phyloP scores from a whole-genome alignment of 53 echinoderm and acorn worm genomes.

The Patiria pectinifera region DNA sequence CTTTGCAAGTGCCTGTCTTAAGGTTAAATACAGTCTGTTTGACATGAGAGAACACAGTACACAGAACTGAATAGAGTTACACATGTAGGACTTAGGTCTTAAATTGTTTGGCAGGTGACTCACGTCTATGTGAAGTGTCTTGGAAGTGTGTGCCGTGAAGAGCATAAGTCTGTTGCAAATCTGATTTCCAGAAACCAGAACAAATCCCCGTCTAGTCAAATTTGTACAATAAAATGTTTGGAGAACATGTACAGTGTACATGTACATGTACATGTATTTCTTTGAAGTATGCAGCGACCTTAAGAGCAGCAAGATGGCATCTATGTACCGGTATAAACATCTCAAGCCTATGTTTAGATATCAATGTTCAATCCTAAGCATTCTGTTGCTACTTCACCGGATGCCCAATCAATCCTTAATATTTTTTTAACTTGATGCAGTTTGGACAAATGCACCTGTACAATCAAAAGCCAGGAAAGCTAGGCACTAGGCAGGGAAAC shows the following conservation, averaged over 20 bases:
- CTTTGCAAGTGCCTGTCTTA: not conserved
- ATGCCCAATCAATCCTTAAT: constrained; percentile 59
- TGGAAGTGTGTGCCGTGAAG: not conserved
- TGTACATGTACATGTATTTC: too few species aligned
- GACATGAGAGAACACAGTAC: not conserved
- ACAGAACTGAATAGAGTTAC: not conserved
- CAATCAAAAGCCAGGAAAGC: constrained; percentile 11
- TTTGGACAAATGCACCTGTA: constrained; percentile 50
- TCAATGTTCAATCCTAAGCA: constrained; percentile 1
- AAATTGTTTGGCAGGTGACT: not conserved
- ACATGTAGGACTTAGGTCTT: not conserved
- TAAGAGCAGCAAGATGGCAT: too few species aligned
- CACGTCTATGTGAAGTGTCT: not conserved
- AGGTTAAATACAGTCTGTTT: not conserved
- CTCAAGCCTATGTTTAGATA: not conserved
- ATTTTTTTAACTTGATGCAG: constrained; percentile 59
- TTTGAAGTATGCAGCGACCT: too few species aligned
- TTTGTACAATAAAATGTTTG: too few species aligned
- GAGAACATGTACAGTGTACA: too few species aligned
- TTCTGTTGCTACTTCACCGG: constrained; percentile 33
- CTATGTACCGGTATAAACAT: not conserved
- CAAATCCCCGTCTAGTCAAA: too few species aligned
- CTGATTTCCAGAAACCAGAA: too few species aligned
- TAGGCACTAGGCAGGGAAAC: not conserved
- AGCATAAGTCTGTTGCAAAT: too few species aligned